Base-by-base conservation (phyloP, 2,888 invertebrate genomes). In the Teinopalpus imperialis region DNA sequence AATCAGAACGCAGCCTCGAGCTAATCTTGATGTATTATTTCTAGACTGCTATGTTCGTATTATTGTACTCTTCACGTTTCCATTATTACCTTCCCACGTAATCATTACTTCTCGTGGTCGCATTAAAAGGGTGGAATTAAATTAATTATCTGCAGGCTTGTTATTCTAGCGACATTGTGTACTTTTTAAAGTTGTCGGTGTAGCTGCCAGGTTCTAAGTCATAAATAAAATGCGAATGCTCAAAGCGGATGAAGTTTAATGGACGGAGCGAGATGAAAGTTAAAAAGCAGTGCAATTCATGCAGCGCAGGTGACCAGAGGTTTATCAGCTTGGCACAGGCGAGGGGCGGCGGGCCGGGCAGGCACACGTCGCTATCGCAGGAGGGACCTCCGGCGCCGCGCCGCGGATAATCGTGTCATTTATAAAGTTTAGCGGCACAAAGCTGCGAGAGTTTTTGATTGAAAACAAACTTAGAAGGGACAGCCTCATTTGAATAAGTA, bases 391-490 rank as follows among this genome's bases (percentile, higher is more conserved):
- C 63, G 61, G 24, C 51, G 43, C 67, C 66, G 67, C 71, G 71
- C 66, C 69, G 71, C 64, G 88, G 88, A 87, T 88, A 88, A 88
- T 88, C 88, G 88, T 75, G 83, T 86, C 87, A 87, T 88, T 87
- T 87, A 88, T 87, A 87, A 88, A 88, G 88, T 87, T 87, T 87
- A 88, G 79, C 82, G 76, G 76, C 75, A 85, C 85, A 86, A 87
- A 86, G 85, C 87, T 81, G 81, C 74, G 76, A 73, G 85, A 87
- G 86, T 87, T 87, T 87, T 87, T 88, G 88, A 88, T 88, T 88
- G 88, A 88, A 88, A 88, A 87, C 85, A 88, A 88, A 88, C 88
- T 88, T 87, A 85, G 88, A 86, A 88, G 88, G 88, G 87, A 88
- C 88, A 81, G 83, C 78, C 85, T 88, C 88, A 87, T 88, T 88